Evolutionary conservation across 92 coral and sea anemone species (phyloP), one percentile per base, ranked within the genome.

Genomic region (Hydrozoanthus gracilis): DNA sequence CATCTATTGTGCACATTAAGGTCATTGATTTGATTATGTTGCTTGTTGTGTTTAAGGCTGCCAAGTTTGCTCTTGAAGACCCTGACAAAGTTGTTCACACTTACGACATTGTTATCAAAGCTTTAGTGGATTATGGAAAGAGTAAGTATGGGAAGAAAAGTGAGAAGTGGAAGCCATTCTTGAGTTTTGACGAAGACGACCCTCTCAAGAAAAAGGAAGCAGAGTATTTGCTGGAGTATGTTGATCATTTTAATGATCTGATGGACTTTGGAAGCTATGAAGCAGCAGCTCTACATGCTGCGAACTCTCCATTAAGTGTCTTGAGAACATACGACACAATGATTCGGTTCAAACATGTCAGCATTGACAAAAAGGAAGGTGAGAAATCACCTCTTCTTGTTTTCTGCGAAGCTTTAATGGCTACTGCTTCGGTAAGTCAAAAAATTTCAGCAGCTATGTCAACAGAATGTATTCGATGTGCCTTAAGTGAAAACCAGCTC

Each of bases 231-330:
- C 88, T 97, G 39, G 96, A 95, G 51, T 97, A 95, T 82, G 93
- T 95, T 55, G 99, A 97, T 58, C 98, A 97, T 92, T 97, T 97
- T 73, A 97, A 97, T 56, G 88, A 95, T 79, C 87, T 97, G 71
- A 93, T 97, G 90, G 99, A 97, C 67, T 97, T 97, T 91, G 97
- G 94, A 17, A 95, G 92, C 77, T 97, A 90, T 76, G 92, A 90
- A 60, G 89, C 98, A 47, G 99, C 99, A n/a, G 99, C 99, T 44
- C 90, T 97, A 77, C 99, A 97, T 91, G 99, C 99, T 20, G 99
- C 99, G 13, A 95, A 92, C 83, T 97, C 99, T 47, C 99, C 99
- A 14, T 86, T 88, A 88, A 96, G 98, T 76, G 93, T 97, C 77
- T 88, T 97, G 35, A 92, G 99, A 84, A 93, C 95, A 66, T 93